A percentile compares a stretch with the other conserved stretches of the same genome.
phyloP scores from a whole-genome alignment of 2,113 vertebrate species.

The Aramus guarauna region DNA sequence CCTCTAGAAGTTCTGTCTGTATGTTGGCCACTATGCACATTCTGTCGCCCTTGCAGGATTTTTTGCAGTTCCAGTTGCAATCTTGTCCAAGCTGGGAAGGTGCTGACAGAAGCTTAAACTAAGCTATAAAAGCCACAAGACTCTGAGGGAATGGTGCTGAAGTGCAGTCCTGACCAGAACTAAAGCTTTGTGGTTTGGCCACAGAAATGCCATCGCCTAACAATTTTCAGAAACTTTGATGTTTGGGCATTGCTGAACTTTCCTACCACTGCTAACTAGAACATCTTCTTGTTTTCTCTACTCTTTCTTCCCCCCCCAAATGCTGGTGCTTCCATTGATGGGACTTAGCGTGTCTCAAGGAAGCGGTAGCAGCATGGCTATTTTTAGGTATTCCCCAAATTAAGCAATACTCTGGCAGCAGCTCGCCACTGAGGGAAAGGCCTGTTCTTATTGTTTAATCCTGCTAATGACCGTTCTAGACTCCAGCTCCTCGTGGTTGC shows the following conservation, averaged over 20 bases:
- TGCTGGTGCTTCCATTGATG: neutral
- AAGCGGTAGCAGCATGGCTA: neutral
- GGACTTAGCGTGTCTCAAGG: neutral
- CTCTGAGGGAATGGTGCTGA: neutral
- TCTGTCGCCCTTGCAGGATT: neutral
- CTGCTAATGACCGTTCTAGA: slow-evolving; percentile 37
- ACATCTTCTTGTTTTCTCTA: neutral
- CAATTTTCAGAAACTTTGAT: neutral
- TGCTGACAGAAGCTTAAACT: neutral
- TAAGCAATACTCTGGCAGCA: slow-evolving; percentile 21
- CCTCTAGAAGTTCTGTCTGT: neutral
- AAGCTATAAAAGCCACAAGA: neutral
- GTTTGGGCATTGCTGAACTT: neutral
- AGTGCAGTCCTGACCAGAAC: neutral
- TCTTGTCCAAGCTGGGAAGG: neutral
- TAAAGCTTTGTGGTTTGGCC: neutral
- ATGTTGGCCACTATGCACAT: neutral
- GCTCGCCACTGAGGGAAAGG: slow-evolving; percentile 38
- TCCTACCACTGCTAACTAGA: neutral
- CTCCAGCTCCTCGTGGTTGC: slow-evolving; percentile 29
- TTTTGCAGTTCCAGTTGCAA: neutral
- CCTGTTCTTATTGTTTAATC: slow-evolving; percentile 33
- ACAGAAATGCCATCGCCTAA: neutral
- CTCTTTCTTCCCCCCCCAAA: neutral
- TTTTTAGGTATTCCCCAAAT: slow-evolving; percentile 43